Evolutionary conservation across 2,888 invertebrate genomes (phyloP).

Genomic region (Ochlodes sylvanus): DNA sequence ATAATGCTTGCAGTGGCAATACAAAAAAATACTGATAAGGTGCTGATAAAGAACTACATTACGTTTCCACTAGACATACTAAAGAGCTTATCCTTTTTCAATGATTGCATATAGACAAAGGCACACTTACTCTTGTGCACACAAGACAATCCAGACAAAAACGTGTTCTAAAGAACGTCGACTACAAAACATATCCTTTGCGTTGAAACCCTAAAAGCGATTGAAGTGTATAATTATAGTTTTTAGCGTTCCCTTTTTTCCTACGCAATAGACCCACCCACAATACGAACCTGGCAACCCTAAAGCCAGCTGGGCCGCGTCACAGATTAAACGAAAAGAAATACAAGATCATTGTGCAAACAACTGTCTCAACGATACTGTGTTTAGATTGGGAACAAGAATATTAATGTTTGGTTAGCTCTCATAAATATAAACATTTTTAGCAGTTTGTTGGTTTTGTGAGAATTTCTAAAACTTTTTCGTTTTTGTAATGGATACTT

Average conservation of each 20-base stretch:
- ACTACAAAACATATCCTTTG: constrained; percentile 20
- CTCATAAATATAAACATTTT: constrained; percentile 59
- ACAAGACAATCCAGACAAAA: constrained; percentile 25
- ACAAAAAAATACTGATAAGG: too few relatives aligned
- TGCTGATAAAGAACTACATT: too few relatives aligned
- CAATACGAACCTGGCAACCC: constrained; percentile 27
- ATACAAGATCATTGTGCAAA: constrained; percentile 68
- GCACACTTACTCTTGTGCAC: constrained; percentile 11
- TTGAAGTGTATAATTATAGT: constrained; percentile 37
- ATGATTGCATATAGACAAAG: constrained; percentile 21
- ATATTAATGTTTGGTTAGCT: constrained; percentile 61
- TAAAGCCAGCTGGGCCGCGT: constrained; percentile 65
- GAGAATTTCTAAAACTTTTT: constrained; percentile 46
- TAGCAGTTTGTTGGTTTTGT: constrained; percentile 53
- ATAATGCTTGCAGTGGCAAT: too few relatives aligned
- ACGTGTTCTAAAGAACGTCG: neutral
- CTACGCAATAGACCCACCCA: constrained; percentile 11
- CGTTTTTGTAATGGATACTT: constrained; percentile 14
- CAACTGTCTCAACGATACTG: constrained; percentile 61
- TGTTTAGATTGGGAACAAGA: constrained; percentile 57
- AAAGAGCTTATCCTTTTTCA: constrained; percentile 21
- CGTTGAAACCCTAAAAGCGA: constrained; percentile 28
- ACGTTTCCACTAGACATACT: too few relatives aligned
- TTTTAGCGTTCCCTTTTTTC: constrained; percentile 34
- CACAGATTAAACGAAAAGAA: constrained; percentile 58